These are phyloP conservation scores for Solen grandis DNA, from an alignment of 1,140 invertebrate genomes.

Conservation along the genomic window DNA sequence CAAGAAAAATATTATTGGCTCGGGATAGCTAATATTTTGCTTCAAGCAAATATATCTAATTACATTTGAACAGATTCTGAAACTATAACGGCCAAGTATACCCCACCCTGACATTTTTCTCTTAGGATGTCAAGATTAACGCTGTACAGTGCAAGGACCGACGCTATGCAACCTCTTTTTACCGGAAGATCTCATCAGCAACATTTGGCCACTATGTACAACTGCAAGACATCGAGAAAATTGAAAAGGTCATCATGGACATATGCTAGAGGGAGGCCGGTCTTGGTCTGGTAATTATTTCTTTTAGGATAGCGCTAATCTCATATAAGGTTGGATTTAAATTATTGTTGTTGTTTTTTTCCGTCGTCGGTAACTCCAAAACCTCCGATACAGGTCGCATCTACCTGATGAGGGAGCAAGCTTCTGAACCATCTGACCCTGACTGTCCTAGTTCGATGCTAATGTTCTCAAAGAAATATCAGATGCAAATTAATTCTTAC, in stretches of 20 bases:
- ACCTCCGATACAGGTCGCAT: background rate
- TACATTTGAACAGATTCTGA: background rate
- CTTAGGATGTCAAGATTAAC: constrained; percentile 14
- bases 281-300: too few species aligned
- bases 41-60: background rate
- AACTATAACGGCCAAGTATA: background rate
- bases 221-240: too few species aligned
- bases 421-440: too few species aligned
- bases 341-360: background rate
- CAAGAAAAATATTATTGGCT: background rate
- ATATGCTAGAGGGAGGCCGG: background rate
- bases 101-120: background rate
- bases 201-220: too few species aligned
- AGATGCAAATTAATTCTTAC: too few species aligned
- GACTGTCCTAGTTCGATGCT: too few species aligned
- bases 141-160: background rate
- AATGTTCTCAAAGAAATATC: too few species aligned
- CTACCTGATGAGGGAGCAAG: background rate
- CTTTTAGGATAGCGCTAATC: too few species aligned
- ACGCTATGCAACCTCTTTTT: background rate
- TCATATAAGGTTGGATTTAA: background rate
- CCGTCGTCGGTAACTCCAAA: background rate
- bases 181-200: too few species aligned
- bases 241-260: background rate
- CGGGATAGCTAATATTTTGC: background rate